Evolutionary conservation across 2,797 vertebrate genomes (phyloP), one percentile per base, ranked within the genome.

Genomic region (Pogonophryne albipinna): DNA sequence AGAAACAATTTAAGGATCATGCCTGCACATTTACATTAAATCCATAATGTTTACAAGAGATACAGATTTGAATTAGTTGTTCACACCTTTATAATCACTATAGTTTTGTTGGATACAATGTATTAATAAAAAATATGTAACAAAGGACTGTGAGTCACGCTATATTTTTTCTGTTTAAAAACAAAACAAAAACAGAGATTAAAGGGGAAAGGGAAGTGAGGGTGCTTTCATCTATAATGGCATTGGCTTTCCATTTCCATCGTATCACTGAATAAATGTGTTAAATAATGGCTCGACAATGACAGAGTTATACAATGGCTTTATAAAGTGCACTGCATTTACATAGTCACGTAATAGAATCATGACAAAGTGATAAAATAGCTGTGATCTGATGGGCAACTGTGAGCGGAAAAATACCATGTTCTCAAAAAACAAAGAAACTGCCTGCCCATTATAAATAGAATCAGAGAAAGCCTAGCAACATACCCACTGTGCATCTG

Each of bases 401-500:
- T 85, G 80, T 79, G 78, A 86, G 74, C 17, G 11, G 72, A 83
- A 85, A 74, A 84, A 84, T 86, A 83, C 85, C 74, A 83, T 69
- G 83, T 78, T 84, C 77, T 85, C 72, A 82, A 84, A 90, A 80
- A 89, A 91, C 78, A 90, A 89, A 89, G 87, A 87, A 76, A 78
- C 76, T 67, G 85, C 63, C 81, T 87, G 83, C 82, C 89, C 87
- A 93, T 93, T 93, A 92, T 91, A 92, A 94, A 94, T 92, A 93
- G 90, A 93, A 93, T 88, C 87, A 88, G 87, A 93, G 80, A 90
- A 91, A 91, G 73, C 89, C 87, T 81, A 94, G 92, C 91, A 92
- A 92, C 93, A 91, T 89, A 90, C 88, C 90, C 87, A 85, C 73
- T 80, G 88, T 94, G 91, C 91, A 92, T 93, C 91, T 94, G 92